A percentile compares a stretch with the other conserved stretches of the same genome.
Conservation (phyloP, 1,140 invertebrate genomes). For the Danaus plexippus region DNA sequence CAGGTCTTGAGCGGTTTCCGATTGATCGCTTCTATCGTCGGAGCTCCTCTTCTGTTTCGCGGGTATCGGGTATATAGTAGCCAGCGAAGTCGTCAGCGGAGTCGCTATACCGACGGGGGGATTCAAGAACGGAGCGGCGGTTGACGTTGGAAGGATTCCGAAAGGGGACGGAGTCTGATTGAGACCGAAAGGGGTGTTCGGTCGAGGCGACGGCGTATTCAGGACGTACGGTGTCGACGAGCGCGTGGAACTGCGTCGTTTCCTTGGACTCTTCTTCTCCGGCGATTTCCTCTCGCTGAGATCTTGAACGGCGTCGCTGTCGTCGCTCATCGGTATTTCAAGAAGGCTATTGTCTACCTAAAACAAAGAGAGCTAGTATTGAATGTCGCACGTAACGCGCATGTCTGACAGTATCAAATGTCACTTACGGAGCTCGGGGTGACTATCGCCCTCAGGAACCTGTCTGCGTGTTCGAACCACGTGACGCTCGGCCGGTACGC, state of each 20-base stretch:
- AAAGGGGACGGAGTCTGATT: slow-evolving; percentile 48
- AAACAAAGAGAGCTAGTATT: slow-evolving; percentile 32
- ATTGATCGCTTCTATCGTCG: slow-evolving; percentile 45
- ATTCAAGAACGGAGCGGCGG: slow-evolving; percentile 51
- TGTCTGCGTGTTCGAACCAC: slow-evolving; percentile 71
- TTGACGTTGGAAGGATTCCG: slow-evolving; percentile 50
- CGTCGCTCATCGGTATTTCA: slow-evolving; percentile 62
- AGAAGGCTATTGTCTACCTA: slow-evolving; percentile 61
- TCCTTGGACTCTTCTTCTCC: slow-evolving; percentile 62
- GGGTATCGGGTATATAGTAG: slow-evolving; percentile 58
- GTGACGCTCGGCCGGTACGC: slow-evolving; percentile 69
- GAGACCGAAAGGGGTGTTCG: slow-evolving; percentile 55
- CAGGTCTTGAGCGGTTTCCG: slow-evolving; percentile 55
- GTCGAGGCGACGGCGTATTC: slow-evolving; percentile 64
- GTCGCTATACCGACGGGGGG: slow-evolving; percentile 61
- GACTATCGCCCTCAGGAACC: slow-evolving; percentile 69
- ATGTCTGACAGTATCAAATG: slow-evolving; percentile 42
- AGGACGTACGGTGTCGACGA: slow-evolving; percentile 64
- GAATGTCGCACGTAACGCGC: slow-evolving; percentile 24
- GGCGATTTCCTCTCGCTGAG: slow-evolving; percentile 59
- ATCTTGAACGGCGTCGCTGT: slow-evolving; percentile 63
- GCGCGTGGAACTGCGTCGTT: slow-evolving; percentile 59
- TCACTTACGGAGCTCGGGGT: slow-evolving; percentile 66
- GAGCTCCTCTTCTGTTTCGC: slow-evolving; percentile 58
- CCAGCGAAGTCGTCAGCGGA: slow-evolving; percentile 54